phyloP scores from a whole-genome alignment of 2,888 invertebrate species.

The Liodrosophila aerea region DNA sequence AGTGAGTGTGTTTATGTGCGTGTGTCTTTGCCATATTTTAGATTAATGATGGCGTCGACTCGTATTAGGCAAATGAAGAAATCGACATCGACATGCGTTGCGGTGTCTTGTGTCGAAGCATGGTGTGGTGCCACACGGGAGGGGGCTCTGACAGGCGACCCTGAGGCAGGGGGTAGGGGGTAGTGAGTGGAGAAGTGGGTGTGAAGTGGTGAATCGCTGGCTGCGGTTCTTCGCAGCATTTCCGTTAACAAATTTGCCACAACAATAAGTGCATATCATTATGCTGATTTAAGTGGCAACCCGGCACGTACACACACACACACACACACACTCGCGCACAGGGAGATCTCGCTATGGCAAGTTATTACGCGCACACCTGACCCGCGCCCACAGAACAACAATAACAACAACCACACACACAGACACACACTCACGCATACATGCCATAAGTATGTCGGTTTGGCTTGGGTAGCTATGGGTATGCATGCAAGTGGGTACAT shows the following conservation, averaged over 20 bases:
- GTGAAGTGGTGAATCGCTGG: slow-evolving; percentile 5
- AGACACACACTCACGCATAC: not conserved
- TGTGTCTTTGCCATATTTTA: slow-evolving; percentile 73
- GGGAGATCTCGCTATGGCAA: slow-evolving; percentile 49
- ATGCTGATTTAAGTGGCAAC: slow-evolving; percentile 74
- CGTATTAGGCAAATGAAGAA: slow-evolving; percentile 76
- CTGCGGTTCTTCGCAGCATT: slow-evolving; percentile 68
- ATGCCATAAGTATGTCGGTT: slow-evolving; percentile 18
- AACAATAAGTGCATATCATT: slow-evolving; percentile 76
- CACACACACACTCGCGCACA: slow-evolving; percentile 26
- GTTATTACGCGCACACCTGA: slow-evolving; percentile 71
- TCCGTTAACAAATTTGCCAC: slow-evolving; percentile 76
- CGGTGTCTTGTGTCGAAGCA: not conserved
- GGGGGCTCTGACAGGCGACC: too few relatives aligned
- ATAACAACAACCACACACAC: slow-evolving; percentile 3
- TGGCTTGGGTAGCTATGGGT: slow-evolving; percentile 43
- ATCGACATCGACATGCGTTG: slow-evolving; percentile 68
- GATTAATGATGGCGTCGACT: slow-evolving; percentile 74
- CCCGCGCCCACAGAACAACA: slow-evolving; percentile 31
- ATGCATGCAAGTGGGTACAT: slow-evolving; percentile 77
- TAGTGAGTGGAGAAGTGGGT: too few relatives aligned
- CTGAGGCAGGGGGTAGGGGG: too few relatives aligned
- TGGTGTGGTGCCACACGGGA: not conserved
- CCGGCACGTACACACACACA: slow-evolving; percentile 31
- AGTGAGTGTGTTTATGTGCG: slow-evolving; percentile 44